Evolutionary conservation across 92 coral and sea anemone genomes (phyloP).

Genomic region (Heteractis magnifica): DNA sequence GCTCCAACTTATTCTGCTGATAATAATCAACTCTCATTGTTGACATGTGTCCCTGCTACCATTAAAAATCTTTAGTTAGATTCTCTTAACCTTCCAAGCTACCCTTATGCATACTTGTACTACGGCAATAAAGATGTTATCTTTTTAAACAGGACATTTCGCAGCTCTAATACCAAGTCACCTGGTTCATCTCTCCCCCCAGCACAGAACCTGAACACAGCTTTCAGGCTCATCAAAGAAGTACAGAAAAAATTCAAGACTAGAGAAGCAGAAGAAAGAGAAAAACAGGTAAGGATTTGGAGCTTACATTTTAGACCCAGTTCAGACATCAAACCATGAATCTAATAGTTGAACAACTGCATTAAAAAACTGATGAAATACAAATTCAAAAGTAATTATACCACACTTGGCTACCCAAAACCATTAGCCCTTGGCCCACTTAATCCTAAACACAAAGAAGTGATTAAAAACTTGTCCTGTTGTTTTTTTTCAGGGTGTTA

Average conservation of each 20-base stretch:
- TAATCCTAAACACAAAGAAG: neutral
- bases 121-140: neutral
- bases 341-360: too few species aligned
- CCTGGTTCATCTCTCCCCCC: slow-evolving; percentile 78
- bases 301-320: too few species aligned
- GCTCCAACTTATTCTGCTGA: too few species aligned
- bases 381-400: too few species aligned
- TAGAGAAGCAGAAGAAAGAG: slow-evolving; percentile 97
- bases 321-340: neutral
- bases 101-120: too few species aligned
- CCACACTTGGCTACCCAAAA: too few species aligned
- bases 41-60: too few species aligned
- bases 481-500: slow-evolving; percentile 69
- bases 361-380: too few species aligned
- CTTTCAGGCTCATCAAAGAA: slow-evolving; percentile 94
- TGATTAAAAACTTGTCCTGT: neutral
- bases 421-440: neutral
- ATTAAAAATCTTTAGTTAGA: too few species aligned
- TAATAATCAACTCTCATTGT: too few species aligned
- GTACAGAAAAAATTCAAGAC: slow-evolving; percentile 97
- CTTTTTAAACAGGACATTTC: slow-evolving; percentile 67
- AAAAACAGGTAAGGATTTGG: slow-evolving; percentile 66
- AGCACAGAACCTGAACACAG: slow-evolving; percentile 82
- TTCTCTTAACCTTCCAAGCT: too few species aligned
- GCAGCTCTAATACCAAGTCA: slow-evolving; percentile 86